These are phyloP conservation scores for Hoplostethus atlanticus DNA, from an alignment of 2,797 vertebrate species.

Conservation along the genomic window DNA sequence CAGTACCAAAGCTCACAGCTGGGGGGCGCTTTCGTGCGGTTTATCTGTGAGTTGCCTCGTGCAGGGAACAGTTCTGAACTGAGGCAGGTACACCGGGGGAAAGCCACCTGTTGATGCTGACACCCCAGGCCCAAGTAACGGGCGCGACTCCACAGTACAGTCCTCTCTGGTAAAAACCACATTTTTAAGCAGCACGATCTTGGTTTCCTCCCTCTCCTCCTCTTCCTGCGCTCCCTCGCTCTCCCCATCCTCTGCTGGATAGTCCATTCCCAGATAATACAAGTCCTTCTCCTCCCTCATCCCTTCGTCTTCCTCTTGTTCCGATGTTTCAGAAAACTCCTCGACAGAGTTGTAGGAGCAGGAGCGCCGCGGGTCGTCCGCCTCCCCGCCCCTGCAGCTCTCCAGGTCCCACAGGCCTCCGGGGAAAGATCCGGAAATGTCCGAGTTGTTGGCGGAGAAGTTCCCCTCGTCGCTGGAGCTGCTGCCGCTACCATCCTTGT, in stretches of 20 bases:
- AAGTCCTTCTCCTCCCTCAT: conserved; percentile 70
- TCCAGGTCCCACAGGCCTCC: conserved; percentile 85
- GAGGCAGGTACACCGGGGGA: conserved; percentile 89
- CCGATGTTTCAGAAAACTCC: conserved; percentile 87
- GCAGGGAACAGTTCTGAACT: conserved; percentile 84
- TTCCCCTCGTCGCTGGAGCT: conserved; percentile 84
- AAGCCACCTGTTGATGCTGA: conserved; percentile 20
- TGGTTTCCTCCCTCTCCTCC: conserved; percentile 49
- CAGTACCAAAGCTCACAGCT: conserved; percentile 32
- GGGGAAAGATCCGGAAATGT: conserved; percentile 82
- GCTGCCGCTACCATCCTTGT: conserved; percentile 68
- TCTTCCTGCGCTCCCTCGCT: conserved; percentile 62
- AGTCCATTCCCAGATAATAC: conserved; percentile 84
- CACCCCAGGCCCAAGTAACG: conserved; percentile 57
- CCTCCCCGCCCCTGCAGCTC: conserved; percentile 61
- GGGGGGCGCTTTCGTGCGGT: conserved; percentile 51
- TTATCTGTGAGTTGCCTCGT: conserved; percentile 71
- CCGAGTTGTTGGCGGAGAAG: conserved; percentile 81
- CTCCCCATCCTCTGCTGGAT: conserved; percentile 74
- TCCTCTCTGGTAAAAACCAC: conserved; percentile 56
- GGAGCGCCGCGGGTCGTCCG: conserved; percentile 72
- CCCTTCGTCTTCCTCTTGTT: conserved; percentile 76
- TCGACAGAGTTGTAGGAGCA: conserved; percentile 87
- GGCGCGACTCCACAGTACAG: conserved; percentile 63
- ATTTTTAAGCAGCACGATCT: conserved; percentile 63